Conservation (phyloP, 2,797 vertebrate species). For the Australoheros facetus region DNA sequence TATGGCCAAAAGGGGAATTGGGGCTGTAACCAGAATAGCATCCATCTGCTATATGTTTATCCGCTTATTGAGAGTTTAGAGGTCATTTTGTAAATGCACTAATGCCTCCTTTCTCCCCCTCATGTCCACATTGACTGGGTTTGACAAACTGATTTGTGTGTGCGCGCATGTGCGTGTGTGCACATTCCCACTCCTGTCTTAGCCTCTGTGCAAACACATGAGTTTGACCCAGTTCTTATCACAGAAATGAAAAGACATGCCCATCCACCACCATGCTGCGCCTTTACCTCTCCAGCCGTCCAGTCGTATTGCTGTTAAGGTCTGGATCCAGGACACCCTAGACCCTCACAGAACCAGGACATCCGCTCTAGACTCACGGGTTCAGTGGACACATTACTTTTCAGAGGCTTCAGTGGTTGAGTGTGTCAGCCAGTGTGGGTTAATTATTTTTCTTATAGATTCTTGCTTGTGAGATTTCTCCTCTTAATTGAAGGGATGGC, state of each 20-base stretch:
- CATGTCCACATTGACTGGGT: conserved; percentile 40
- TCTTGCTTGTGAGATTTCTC: conserved; percentile 68
- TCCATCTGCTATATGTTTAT: conserved; percentile 23
- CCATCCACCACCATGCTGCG: conserved; percentile 9
- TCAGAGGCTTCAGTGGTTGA: conserved; percentile 8
- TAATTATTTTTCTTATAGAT: conserved; percentile 63
- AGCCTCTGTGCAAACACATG: conserved; percentile 57
- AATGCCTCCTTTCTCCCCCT: conserved; percentile 31
- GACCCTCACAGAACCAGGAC: conserved; percentile 22
- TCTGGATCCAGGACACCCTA: conserved; percentile 7
- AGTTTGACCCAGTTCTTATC: conserved; percentile 79
- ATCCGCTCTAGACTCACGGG: conserved; percentile 37
- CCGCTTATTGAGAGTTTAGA: conserved; percentile 33
- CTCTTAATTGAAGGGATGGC: conserved; percentile 75
- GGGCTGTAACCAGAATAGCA: conserved; percentile 20
- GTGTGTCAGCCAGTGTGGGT: conserved; percentile 43
- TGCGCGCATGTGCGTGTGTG: background rate
- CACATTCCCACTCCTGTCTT: conserved; percentile 55
- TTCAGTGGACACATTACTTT: conserved; percentile 19
- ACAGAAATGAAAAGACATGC: conserved; percentile 52
- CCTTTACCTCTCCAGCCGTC: conserved; percentile 14
- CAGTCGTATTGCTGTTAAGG: background rate
- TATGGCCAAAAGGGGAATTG: background rate
- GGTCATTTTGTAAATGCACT: conserved; percentile 60
- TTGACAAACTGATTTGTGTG: conserved; percentile 59